Percentiles rank a stretch among this genome's conserved stretches.
Conservation (phyloP, 2,113 vertebrate species). For the Microcebus jonahi region DNA sequence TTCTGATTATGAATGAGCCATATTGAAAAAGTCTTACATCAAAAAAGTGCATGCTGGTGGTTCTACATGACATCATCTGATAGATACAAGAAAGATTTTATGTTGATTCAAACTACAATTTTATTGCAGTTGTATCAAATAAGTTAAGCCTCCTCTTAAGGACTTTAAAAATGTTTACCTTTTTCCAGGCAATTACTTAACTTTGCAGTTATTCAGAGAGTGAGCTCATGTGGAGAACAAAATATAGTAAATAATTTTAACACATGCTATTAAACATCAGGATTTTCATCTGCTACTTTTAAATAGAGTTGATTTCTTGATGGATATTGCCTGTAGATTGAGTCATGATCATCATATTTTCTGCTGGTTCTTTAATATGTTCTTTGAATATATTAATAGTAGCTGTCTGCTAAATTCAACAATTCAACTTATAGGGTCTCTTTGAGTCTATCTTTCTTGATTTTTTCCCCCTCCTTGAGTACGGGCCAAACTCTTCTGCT, state of each 20-base stretch:
- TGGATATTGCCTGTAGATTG: neutral
- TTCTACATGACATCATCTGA: conserved; percentile 82
- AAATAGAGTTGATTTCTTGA: neutral
- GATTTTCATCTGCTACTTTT: conserved; percentile 4
- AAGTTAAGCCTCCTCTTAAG: conserved; percentile 77
- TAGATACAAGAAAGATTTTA: conserved; percentile 82
- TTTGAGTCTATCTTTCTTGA: neutral
- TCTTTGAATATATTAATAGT: neutral
- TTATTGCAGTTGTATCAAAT: conserved; percentile 82
- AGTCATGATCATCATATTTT: neutral
- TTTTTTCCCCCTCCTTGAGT: neutral
- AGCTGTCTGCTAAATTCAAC: neutral
- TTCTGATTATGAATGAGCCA: conserved; percentile 81
- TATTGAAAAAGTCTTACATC: conserved; percentile 78
- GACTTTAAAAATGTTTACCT: conserved; percentile 84
- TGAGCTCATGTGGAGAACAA: conserved; percentile 81
- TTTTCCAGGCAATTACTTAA: conserved; percentile 85
- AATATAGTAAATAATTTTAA: conserved; percentile 72
- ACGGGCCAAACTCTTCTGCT: neutral
- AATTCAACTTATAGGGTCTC: neutral
- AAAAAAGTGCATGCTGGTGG: conserved; percentile 47
- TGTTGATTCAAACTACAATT: conserved; percentile 78
- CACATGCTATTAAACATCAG: conserved; percentile 37
- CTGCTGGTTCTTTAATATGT: neutral
- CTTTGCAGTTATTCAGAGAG: conserved; percentile 83